Evolutionary conservation across 2,113 vertebrate genomes (phyloP), one percentile per base, ranked within the genome.

Genomic region (Thalassarche chlororhynchos): DNA sequence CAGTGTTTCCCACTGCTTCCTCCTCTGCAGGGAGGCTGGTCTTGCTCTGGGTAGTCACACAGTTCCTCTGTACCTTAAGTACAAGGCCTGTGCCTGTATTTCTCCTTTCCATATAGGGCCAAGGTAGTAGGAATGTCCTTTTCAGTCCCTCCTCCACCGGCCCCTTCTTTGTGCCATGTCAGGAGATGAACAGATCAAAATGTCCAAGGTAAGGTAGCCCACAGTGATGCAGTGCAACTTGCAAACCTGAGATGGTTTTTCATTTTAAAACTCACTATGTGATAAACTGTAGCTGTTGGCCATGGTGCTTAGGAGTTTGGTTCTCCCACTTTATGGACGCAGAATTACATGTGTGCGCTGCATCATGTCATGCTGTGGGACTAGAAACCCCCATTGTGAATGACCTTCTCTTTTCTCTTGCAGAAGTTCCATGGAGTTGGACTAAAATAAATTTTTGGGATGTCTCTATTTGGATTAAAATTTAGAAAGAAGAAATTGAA

Each of bases 361-460:
- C 23, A 29, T 42, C 28, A 5, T 28, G 17, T 51, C 9, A 2
- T 21, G 15, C 62, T 62, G 64, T 1, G 4, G 14, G 32, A 84
- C 14, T 29, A 95, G 69, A 87, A 89, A 38, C 12, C 40, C 65
- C 78, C 74, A 17, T 68, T 65, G 9, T 82, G 42, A 97, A 78
- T 54, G 25, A 12, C 14, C 32, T 81, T 94, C 51, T 89, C 40
- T 97, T 97, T 92, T 84, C 24, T 93, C 87, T 92, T 97, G 68
- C 89, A 99, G 99, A 95, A 97, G 52, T 98, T 97, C 96, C 98
- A 98, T 98, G 98, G 97, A 97, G 86, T 91, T 93, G 83, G 96
- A 91, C 85, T 95, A 97, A 97, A 98, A 92, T 90, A 98, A 98
- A 98, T 96, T 95, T 97, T 97, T 51, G 96, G 97, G 78, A 97